phyloP scores from a whole-genome alignment of 2,888 invertebrate species.

The Embidobia sp. region DNA sequence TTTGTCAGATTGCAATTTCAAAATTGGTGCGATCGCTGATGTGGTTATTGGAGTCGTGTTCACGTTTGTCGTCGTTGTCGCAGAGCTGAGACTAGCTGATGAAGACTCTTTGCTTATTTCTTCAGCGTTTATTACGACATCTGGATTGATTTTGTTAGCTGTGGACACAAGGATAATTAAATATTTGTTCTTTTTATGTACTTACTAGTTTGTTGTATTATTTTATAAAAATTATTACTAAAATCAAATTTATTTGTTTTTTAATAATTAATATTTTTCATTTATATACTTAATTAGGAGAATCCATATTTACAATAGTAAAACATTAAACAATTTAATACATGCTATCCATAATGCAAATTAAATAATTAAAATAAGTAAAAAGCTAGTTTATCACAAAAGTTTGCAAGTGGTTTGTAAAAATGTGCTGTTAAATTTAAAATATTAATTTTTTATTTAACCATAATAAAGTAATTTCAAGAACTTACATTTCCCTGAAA shows the following conservation, averaged over 20 bases:
- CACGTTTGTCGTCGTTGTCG: slow-evolving; percentile 66
- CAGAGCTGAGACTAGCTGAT: slow-evolving; percentile 71
- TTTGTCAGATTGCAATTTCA: too few relatives aligned
- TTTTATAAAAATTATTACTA: not conserved
- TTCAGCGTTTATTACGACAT: slow-evolving; percentile 79
- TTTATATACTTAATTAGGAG: too few relatives aligned
- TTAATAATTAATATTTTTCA: not conserved
- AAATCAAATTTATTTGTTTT: slow-evolving; percentile 1
- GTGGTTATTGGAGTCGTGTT: slow-evolving; percentile 78
- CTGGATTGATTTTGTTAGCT: slow-evolving; percentile 76
- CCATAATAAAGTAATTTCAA: too few relatives aligned
- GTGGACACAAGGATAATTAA: slow-evolving; percentile 66
- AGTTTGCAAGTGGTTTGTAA: too few relatives aligned
- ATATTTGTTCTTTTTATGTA: too few relatives aligned
- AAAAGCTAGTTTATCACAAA: too few relatives aligned
- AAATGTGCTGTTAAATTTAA: too few relatives aligned
- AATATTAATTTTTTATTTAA: too few relatives aligned
- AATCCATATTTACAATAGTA: too few relatives aligned
- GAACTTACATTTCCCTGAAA: slow-evolving; percentile 78
- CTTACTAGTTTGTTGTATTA: too few relatives aligned
- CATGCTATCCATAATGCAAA: not conserved
- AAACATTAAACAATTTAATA: too few relatives aligned
- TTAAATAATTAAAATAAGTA: slow-evolving; percentile 6
- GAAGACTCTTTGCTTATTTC: slow-evolving; percentile 65
- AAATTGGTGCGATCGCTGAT: slow-evolving; percentile 73